These are phyloP conservation scores for Fratercula arctica DNA, from an alignment of 2,797 vertebrate species.

Conservation along the genomic window DNA sequence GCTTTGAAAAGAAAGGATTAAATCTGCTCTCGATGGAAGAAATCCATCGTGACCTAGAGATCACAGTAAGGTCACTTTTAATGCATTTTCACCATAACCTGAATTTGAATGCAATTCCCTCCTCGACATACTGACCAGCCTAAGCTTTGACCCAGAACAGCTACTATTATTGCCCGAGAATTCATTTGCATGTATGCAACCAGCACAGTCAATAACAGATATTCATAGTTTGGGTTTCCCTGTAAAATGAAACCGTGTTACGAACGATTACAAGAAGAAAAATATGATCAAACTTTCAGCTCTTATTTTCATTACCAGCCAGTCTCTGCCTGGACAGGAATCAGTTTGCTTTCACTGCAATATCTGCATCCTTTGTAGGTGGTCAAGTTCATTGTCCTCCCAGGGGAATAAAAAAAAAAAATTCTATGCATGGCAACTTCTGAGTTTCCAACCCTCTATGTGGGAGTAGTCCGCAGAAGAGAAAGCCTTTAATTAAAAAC, in stretches of 20 bases:
- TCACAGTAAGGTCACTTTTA: background rate
- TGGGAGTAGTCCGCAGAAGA: background rate
- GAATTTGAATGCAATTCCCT: background rate
- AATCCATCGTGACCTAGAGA: background rate
- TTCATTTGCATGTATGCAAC: background rate
- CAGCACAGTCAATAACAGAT: background rate
- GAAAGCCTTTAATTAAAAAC: constrained; percentile 42
- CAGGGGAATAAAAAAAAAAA: background rate
- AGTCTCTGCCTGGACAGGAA: background rate
- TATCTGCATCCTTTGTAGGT: background rate
- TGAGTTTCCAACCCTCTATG: background rate
- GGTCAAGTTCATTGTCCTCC: background rate
- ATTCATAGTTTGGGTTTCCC: background rate
- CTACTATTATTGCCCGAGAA: background rate
- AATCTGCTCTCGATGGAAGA: background rate
- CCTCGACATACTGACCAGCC: background rate
- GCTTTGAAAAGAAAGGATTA: background rate
- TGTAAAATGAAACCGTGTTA: background rate
- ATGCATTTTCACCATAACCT: background rate
- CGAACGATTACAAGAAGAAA: background rate
- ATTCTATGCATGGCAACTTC: background rate
- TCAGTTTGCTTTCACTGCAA: background rate
- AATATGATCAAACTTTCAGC: background rate
- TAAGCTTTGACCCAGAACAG: background rate
- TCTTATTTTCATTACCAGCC: background rate